Evolutionary conservation across 2,113 vertebrate genomes (phyloP).

Genomic region (Tetraodon nigroviridis): DNA sequence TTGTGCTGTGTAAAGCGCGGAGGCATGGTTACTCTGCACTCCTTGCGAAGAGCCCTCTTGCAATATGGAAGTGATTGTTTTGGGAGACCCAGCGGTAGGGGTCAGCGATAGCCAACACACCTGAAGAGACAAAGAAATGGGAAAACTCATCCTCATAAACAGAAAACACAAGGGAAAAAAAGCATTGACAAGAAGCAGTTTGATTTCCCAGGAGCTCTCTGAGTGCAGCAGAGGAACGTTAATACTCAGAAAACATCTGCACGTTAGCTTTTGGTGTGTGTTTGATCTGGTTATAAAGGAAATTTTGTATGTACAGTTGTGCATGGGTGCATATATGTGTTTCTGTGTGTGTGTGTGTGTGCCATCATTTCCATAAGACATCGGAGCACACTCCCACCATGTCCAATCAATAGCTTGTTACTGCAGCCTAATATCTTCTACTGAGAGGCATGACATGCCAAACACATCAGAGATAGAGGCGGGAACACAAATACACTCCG

Average conservation of each 20-base stretch:
- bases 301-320: slow-evolving; percentile 22
- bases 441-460: slow-evolving; percentile 19
- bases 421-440: slow-evolving; percentile 53
- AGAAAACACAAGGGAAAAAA: slow-evolving; percentile 11
- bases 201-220: slow-evolving; percentile 21
- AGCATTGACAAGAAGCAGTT: slow-evolving; percentile 8
- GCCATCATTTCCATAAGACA: slow-evolving; percentile 48
- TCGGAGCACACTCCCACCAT: slow-evolving; percentile 35
- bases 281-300: slow-evolving; percentile 19
- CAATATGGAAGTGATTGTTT: slow-evolving; percentile 1
- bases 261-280: slow-evolving; percentile 14
- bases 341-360: slow-evolving; percentile 20
- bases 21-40: too few relatives aligned
- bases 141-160: slow-evolving; percentile 17
- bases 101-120: background rate
- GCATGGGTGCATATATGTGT: slow-evolving; percentile 25
- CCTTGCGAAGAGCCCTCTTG: background rate
- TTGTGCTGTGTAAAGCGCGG: background rate
- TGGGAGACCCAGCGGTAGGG: background rate
- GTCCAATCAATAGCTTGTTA: slow-evolving; percentile 66
- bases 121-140: slow-evolving; percentile 1
- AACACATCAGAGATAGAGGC: slow-evolving; percentile 4
- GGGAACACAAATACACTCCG: background rate
- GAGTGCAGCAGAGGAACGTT: slow-evolving; percentile 10
- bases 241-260: background rate